Base-by-base conservation (phyloP, 2,888 invertebrate species). In the Cryptocephalus primarius region DNA sequence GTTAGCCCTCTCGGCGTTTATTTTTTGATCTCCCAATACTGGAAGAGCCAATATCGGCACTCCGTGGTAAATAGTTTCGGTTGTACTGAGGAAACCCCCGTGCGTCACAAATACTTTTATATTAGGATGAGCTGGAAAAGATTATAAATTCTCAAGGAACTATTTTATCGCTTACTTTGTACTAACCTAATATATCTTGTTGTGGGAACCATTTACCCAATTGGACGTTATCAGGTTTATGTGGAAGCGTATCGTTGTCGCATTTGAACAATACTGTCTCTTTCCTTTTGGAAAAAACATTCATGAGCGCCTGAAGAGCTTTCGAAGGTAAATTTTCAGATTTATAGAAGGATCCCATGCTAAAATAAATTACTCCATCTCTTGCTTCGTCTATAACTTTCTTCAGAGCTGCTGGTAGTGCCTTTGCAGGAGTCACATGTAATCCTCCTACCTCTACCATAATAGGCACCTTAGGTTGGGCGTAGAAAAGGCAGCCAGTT, bases 241-340 rank as follows among this genome's bases (percentile, higher is more conserved):
- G 56, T n/a, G 57, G 57, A 13, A 63, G 43, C 9, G 33, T 40
- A 14, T 77, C 72, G 0, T 75, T 74, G 54, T 49, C 48, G 45
- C 80, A 84, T 67, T 84, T 84, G 82, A 81, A 82, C 13, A 85
- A 59, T 1, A 85, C 75, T 4, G 74, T 77, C 51, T 82, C 78
- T 51, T 81, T 79, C 0, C 83, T 56, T 49, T 71, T 72, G 1
- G 74, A 68, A 43, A 85, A 76, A 1, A 74, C 75, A 46, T 76
- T 75, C 8, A 78, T 63, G 34, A 85, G 72, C 1, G 70, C 74
- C 22, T 72, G 61, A 22, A 72, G 67, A 50, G 73, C 76, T 1
- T 75, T 72, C 0, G 60, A 53, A 0, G 76, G 73, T 46, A 84
- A 61, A 50, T 78, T 71, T 8, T 72, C 67, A 46, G 76, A 76